These are phyloP conservation scores for Oriolus oriolus DNA, from an alignment of 2,113 vertebrate genomes.

Conservation along the genomic window DNA sequence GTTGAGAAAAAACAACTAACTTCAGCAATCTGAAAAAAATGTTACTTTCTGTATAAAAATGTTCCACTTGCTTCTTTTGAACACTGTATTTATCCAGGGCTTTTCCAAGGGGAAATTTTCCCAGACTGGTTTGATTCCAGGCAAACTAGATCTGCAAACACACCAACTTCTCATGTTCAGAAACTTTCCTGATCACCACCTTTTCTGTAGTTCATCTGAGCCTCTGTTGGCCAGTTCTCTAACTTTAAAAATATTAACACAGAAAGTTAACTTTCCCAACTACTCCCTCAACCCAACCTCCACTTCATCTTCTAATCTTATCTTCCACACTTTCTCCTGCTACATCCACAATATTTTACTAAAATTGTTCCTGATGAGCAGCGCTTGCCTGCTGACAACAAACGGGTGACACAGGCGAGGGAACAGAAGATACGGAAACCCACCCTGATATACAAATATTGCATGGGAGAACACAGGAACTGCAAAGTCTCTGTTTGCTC, in stretches of 20 bases:
- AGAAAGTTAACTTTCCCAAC: background rate
- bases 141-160: background rate
- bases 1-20: background rate
- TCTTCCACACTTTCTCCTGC: background rate
- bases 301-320: background rate
- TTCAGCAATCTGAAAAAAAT: background rate
- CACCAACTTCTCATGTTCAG: background rate
- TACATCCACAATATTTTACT: background rate
- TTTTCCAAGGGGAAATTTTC: background rate
- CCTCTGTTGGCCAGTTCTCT: background rate
- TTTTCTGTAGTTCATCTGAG: accelerated
- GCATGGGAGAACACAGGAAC: background rate
- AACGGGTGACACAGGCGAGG: background rate
- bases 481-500: background rate
- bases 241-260: background rate
- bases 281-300: background rate
- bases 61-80: background rate
- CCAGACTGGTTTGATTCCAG: background rate
- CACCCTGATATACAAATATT: background rate
- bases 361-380: background rate
- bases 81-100: background rate
- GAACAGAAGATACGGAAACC: background rate
- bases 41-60: background rate
- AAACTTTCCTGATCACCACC: background rate
- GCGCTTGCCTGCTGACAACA: background rate